phyloP scores from a whole-genome alignment of 2,797 vertebrate genomes.

The Mus caroli region DNA sequence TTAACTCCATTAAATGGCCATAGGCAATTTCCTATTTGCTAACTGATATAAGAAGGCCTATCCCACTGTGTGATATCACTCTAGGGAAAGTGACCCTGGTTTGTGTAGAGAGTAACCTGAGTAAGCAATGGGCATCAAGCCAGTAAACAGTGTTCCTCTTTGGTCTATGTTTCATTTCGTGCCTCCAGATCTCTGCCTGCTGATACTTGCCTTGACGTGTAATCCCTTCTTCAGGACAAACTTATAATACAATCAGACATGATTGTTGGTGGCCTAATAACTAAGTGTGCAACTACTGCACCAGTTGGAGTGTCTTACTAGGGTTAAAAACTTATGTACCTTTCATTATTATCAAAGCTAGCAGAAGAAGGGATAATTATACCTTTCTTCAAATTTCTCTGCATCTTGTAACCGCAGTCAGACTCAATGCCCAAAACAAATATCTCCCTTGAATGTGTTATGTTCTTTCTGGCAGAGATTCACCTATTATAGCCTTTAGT shows the following conservation, averaged over 20 bases:
- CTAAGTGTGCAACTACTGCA: background rate
- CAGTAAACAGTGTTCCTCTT: background rate
- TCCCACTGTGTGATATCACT: background rate
- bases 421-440: background rate
- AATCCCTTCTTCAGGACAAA: background rate
- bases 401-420: background rate
- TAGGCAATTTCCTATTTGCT: background rate
- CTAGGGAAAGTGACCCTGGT: background rate
- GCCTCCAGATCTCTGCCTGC: background rate
- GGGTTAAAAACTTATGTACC: background rate
- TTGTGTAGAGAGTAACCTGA: background rate
- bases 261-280: background rate
- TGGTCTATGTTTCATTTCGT: background rate
- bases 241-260: background rate
- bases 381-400: background rate
- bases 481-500: background rate
- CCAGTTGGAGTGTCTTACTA: background rate
- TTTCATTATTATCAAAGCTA: background rate
- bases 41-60: background rate
- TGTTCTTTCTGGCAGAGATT: background rate
- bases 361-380: too few relatives aligned
- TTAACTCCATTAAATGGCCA: background rate
- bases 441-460: background rate
- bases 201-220: background rate
- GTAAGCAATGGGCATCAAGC: background rate